phyloP scores from a whole-genome alignment of 2,113 vertebrate species.

The Oncorhynchus nerka region DNA sequence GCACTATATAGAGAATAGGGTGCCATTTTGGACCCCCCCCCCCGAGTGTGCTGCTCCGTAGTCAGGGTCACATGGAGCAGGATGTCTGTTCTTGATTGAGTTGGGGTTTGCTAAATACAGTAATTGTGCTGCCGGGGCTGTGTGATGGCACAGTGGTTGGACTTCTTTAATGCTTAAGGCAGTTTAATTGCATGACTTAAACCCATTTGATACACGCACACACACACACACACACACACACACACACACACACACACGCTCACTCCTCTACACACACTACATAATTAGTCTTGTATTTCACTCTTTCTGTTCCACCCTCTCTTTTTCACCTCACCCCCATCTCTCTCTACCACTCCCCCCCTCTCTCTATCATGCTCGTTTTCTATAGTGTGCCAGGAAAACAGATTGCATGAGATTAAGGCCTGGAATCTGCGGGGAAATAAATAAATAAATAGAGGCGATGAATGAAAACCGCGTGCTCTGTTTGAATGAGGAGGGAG shows the following conservation, averaged over 20 bases:
- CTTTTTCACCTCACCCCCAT: background rate
- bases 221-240: constrained; percentile 5
- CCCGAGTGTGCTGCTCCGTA: too few relatives aligned
- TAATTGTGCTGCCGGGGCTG: constrained; percentile 45
- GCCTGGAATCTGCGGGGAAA: constrained; percentile 43
- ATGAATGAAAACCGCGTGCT: constrained; percentile 64
- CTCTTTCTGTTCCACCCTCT: background rate
- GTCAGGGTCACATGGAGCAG: too few relatives aligned
- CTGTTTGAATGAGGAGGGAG: constrained; percentile 25
- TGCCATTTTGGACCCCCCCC: too few relatives aligned
- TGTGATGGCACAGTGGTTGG: constrained; percentile 51
- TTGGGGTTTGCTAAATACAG: constrained; percentile 37
- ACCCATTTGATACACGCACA: constrained; percentile 36
- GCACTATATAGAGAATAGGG: too few relatives aligned
- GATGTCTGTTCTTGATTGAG: background rate
- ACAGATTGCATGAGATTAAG: constrained; percentile 71
- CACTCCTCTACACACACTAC: background rate
- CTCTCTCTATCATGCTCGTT: background rate
- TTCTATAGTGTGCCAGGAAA: constrained; percentile 52
- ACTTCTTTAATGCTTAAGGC: constrained; percentile 53
- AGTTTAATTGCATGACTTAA: constrained; percentile 68
- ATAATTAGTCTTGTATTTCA: constrained; percentile 68
- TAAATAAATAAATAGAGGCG: constrained; percentile 51
- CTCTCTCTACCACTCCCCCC: background rate
- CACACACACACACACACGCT: constrained; percentile 10